phyloP scores from a whole-genome alignment of 2,797 vertebrate genomes.

The Leptatherina wallacei region DNA sequence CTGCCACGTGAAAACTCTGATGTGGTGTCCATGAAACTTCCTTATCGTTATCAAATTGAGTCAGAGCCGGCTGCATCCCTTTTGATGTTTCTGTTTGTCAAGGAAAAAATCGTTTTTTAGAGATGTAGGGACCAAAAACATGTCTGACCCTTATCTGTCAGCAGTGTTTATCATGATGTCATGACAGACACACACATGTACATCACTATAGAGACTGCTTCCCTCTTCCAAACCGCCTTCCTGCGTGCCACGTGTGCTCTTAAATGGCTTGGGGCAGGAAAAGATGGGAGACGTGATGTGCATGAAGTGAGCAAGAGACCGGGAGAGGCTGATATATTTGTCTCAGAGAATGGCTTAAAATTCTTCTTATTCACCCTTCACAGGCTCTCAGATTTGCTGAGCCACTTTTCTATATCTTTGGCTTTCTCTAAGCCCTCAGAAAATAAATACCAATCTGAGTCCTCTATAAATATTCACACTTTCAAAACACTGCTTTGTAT shows the following conservation, averaged over 20 bases:
- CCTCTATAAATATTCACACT: background rate
- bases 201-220: conserved; percentile 21
- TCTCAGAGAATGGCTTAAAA: conserved; percentile 13
- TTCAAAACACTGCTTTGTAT: conserved; percentile 4
- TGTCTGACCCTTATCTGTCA: conserved; percentile 73
- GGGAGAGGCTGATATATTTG: conserved; percentile 11
- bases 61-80: conserved; percentile 1
- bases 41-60: conserved; percentile 15
- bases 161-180: conserved; percentile 54
- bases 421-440: conserved; percentile 22
- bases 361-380: conserved; percentile 16
- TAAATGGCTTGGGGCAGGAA: conserved; percentile 29
- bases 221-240: conserved; percentile 22
- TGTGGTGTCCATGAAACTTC: conserved; percentile 18
- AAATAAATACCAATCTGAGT: conserved; percentile 19
- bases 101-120: conserved; percentile 16
- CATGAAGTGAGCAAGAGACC: conserved; percentile 17
- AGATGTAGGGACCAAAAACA: conserved; percentile 36
- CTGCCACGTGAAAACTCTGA: conserved; percentile 13
- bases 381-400: background rate
- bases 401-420: conserved; percentile 6
- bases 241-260: conserved; percentile 16
- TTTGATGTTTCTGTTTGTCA: conserved; percentile 21
- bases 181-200: conserved; percentile 38
- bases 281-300: conserved; percentile 21